Percentiles rank a stretch among this genome's conserved stretches.
phyloP scores from a whole-genome alignment of 92 coral and sea anemone genomes.

The Phenganax marumi region DNA sequence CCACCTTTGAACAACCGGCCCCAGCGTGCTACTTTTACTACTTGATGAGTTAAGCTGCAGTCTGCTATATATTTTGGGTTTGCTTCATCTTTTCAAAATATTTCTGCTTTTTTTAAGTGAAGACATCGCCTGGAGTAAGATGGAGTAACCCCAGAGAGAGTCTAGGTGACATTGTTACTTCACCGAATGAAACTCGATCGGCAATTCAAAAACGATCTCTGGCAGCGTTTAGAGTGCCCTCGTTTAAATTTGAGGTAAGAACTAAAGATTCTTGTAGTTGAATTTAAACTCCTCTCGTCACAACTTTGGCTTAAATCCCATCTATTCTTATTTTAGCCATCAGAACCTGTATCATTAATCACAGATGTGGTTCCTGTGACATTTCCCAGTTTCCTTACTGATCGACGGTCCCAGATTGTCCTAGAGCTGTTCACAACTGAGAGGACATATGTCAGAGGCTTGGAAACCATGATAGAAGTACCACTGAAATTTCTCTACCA shows the following conservation, averaged over 20 bases:
- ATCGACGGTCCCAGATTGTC: constrained; percentile 85
- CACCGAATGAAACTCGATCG: background rate
- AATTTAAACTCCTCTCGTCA: background rate
- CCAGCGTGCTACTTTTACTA: too few relatives aligned
- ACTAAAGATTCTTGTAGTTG: background rate
- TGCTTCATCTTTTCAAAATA: too few relatives aligned
- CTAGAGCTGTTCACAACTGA: constrained; percentile 90
- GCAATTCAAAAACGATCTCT: constrained; percentile 10
- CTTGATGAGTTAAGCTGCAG: too few relatives aligned
- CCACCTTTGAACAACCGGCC: too few relatives aligned
- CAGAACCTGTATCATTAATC: constrained; percentile 67
- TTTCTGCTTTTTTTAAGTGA: background rate
- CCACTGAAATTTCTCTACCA: too few relatives aligned
- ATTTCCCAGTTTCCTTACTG: constrained; percentile 66
- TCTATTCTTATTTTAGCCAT: constrained; percentile 40
- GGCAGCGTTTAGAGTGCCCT: constrained; percentile 17
- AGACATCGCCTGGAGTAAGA: background rate
- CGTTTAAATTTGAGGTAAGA: constrained; percentile 17
- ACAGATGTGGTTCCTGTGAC: constrained; percentile 82
- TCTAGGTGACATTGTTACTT: background rate
- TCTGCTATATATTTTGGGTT: too few relatives aligned
- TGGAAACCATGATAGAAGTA: constrained; percentile 95
- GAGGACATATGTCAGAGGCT: constrained; percentile 78
- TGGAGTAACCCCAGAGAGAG: background rate
- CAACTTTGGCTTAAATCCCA: background rate